Evolutionary conservation across 2,797 vertebrate species (phyloP).

Genomic region (Rousettus madagascariensis): DNA sequence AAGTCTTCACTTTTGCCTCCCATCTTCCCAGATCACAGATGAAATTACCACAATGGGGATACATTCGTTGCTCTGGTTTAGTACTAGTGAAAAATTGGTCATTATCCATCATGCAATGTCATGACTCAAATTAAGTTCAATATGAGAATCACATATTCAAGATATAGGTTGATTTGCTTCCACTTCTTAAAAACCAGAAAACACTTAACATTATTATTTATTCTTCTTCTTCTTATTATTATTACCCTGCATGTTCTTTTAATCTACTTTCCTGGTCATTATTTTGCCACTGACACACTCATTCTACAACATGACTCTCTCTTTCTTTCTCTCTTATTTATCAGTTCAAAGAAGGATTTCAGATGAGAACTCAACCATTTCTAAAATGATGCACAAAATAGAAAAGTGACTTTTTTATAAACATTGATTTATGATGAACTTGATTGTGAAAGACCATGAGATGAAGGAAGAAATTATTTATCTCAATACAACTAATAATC

Average conservation of each 20-base stretch:
- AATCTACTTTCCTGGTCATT: neutral
- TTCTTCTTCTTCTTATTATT: too few relatives aligned
- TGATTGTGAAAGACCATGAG: neutral
- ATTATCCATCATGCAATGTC: rapidly evolving
- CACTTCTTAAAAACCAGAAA: neutral
- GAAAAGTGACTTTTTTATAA: neutral
- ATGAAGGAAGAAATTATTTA: neutral
- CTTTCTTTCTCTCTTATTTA: neutral
- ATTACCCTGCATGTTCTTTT: neutral
- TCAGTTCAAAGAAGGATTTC: neutral
- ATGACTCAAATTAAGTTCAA: neutral
- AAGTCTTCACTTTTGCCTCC: neutral
- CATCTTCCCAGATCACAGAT: neutral
- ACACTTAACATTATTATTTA: rapidly evolving
- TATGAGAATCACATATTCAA: neutral
- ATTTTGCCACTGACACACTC: too few relatives aligned
- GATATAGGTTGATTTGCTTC: neutral
- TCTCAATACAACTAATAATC: neutral
- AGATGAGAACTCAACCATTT: neutral
- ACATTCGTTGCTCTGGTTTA: neutral
- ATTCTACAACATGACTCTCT: neutral
- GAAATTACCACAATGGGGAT: rapidly evolving
- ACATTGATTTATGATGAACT: neutral
- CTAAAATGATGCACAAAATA: neutral
- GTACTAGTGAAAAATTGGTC: neutral